Evolutionary conservation across 1,140 invertebrate species (phyloP).

Genomic region (Gonioctena quinquepunctata): DNA sequence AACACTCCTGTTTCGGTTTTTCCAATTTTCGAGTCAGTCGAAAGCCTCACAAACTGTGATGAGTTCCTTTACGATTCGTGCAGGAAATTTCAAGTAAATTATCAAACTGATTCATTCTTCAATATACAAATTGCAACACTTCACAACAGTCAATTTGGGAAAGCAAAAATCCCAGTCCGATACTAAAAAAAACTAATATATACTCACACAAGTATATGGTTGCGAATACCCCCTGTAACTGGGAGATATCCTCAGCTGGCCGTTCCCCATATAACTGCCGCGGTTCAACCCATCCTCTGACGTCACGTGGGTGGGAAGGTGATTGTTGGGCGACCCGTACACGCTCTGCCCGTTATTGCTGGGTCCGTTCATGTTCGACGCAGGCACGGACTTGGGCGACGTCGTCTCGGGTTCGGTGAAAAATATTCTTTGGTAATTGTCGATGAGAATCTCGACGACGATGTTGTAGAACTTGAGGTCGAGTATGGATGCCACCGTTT

Average conservation of each 20-base stretch:
- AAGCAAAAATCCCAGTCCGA: no score
- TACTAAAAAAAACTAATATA: no score
- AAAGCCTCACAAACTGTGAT: no score
- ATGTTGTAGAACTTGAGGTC: constrained; percentile 99
- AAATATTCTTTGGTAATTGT: constrained; percentile 84
- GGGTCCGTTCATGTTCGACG: not conserved
- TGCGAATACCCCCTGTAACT: constrained; percentile 26
- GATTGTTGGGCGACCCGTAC: constrained; percentile 33
- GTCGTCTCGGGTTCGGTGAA: constrained; percentile 57
- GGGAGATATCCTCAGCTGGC: constrained; percentile 11
- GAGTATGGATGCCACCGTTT: constrained; percentile 96
- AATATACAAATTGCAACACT: no score
- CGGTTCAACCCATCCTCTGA: constrained; percentile 26
- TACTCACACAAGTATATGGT: constrained; percentile 45
- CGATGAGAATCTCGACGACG: constrained; percentile 94
- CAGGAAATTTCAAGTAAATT: no score
- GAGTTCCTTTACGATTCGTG: no score
- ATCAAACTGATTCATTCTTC: no score
- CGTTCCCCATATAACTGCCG: constrained; percentile 15
- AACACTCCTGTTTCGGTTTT: no score
- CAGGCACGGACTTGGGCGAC: not conserved
- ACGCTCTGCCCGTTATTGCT: constrained; percentile 22
- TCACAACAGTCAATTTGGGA: no score
- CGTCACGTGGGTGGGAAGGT: constrained; percentile 28
- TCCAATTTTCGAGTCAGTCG: no score